Conservation (phyloP, 2,888 invertebrate genomes). For the Bellardia bayeri region DNA sequence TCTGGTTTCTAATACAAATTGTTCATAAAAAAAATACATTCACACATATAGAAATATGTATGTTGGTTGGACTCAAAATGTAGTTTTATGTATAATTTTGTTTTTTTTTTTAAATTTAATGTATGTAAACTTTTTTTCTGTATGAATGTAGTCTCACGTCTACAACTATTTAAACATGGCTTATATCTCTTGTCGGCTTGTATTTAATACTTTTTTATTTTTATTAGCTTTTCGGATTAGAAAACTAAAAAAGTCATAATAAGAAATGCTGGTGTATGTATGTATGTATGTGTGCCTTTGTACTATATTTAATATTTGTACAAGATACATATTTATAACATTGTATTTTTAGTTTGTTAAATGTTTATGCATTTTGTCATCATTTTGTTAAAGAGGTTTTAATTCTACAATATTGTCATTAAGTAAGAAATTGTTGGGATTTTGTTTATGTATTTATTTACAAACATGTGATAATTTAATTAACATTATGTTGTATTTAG, state of each 20-base stretch:
- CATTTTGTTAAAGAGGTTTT: conserved; percentile 39
- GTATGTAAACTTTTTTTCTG: conserved; percentile 5
- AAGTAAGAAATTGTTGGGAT: conserved; percentile 41
- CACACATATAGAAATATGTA: neutral
- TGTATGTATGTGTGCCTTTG: neutral
- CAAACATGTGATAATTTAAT: conserved; percentile 69
- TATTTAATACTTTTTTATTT: conserved; percentile 57
- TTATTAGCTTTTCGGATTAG: conserved; percentile 69
- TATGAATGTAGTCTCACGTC: conserved; percentile 41
- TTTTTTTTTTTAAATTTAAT: neutral
- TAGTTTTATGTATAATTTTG: conserved; percentile 17
- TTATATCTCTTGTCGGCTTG: conserved; percentile 14
- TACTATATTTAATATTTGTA: conserved; percentile 34
- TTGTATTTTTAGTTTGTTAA: neutral
- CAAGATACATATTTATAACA: neutral
- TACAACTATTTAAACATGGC: conserved; percentile 47
- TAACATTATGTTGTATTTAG: conserved; percentile 52
- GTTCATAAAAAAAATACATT: conserved; percentile 4
- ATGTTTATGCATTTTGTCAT: conserved; percentile 63
- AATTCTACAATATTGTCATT: conserved; percentile 40
- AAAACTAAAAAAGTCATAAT: conserved; percentile 31
- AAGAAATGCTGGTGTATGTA: neutral
- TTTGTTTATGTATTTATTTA: conserved; percentile 17
- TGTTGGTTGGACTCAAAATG: conserved; percentile 3
- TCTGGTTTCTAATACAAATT: conserved; percentile 40